Evolutionary conservation across 2,797 vertebrate species (phyloP), one percentile per base, ranked within the genome.

Genomic region (Tadarida brasiliensis): DNA sequence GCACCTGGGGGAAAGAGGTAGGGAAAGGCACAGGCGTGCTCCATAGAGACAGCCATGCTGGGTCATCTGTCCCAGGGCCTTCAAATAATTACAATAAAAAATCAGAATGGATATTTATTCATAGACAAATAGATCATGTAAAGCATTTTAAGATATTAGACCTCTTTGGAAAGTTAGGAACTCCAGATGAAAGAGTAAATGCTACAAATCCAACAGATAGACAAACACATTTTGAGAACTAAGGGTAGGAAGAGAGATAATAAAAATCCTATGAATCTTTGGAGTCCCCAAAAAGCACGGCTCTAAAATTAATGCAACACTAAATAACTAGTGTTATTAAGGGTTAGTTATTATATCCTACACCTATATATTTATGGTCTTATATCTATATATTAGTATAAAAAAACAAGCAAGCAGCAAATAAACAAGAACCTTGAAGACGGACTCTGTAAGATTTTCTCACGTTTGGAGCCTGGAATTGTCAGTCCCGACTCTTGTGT

Each of bases 11-110:
- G 51, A 24, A 35, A n/a, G n/a, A 17, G 12, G 7, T 57, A 3
- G 22, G 76, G 51, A 78, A 56, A 35, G n/a, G 51, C 12, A 20
- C 33, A 56, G 54, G 54, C n/a, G 35, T 57, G 33, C 26, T 35
- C 22, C 8, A 15, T 3, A 56, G 33, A 35, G 33, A 39, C 4
- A 15, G 30, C 20, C 3, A 1, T 5, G 11, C 12, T 39, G n/a
- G 33, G 76, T 16, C 76, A 12, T 39, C 39, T 35, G 24, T 39
- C 67, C n/a, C n/a, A n/a, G n/a, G n/a, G n/a, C n/a, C 16, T 90
- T 96, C 28, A 77, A 93, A 87, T 89, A 92, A 61, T 92, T 90
- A 35, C 17, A 92, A 28, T 56, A 86, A 93, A 77, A 83, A 94
- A 87, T 5, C 28, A 59, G 56, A 76, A 71, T 54, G 28, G 5